Evolutionary conservation across 2,113 vertebrate species (phyloP), one percentile per base, ranked within the genome.

Genomic region (Emydura subglobosa): DNA sequence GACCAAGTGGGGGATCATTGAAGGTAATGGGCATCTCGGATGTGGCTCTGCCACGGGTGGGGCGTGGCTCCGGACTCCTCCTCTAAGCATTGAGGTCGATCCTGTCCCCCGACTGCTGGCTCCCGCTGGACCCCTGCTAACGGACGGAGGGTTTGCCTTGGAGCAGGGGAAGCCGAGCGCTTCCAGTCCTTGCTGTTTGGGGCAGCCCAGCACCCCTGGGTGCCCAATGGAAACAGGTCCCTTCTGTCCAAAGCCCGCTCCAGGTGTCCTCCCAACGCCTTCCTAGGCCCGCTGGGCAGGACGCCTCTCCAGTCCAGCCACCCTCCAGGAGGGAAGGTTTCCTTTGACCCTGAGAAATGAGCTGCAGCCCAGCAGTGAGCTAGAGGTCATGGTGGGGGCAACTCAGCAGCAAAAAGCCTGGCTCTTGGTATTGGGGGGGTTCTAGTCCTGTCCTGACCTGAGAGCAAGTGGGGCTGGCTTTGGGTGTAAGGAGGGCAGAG

Each of bases 1-100:
- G 97, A 99, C 99, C 61, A 99, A 99, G 95, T 99, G 99, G 99
- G 99, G 99, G 57, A 98, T 99, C 96, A 98, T 99, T 17, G 99
- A 99, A 99, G 99, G 99, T 99, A 94, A 98, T 95, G 0, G 1
- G 51, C 76, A 44, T 13, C 49, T 80, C 47, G 55, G 19, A 68
- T 2, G 6, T 2, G 50, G 50, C 10, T 51, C 50, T 51, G 9
- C 50, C 13, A 14, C 4, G 6, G 72, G n/a, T 11, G 72, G 42
- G 72, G 68, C 8, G 5, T 16, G n/a, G 65, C 34, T 34, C n/a
- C 4, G 16, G 16, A 11, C 21, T 21, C 31, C 57, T 11, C 57
- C 68, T 74, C 72, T 39, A 24, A 25, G 72, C 11, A 22, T 10
- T 42, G 72, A 74, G 39, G 19, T 10, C 14, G 39, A 42, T 25